Evolutionary conservation across 2,797 vertebrate species (phyloP).

Genomic region (Lacerta viridis): DNA sequence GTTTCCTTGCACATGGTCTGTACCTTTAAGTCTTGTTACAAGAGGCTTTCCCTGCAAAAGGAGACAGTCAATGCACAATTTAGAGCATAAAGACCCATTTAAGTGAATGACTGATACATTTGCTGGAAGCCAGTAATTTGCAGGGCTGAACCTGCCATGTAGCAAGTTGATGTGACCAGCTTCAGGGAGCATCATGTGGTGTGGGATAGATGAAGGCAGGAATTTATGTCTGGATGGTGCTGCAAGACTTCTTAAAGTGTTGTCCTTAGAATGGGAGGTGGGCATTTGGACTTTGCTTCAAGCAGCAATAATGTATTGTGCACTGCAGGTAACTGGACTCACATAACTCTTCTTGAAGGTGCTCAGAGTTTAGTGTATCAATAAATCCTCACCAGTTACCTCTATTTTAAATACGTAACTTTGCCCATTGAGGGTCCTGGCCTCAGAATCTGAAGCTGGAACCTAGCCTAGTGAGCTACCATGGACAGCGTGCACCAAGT

Average conservation of each 20-base stretch:
- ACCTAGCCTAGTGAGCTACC: neutral
- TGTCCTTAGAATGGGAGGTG: neutral
- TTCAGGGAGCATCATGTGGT: neutral
- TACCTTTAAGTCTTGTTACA: neutral
- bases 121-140: neutral
- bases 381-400: neutral
- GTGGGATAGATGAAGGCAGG: neutral
- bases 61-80: neutral
- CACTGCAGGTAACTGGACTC: too few species aligned
- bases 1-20: neutral
- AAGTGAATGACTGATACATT: neutral
- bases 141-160: neutral
- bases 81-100: neutral
- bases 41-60: neutral
- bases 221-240: neutral
- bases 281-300: neutral
- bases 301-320: neutral
- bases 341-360: neutral
- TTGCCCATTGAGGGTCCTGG: neutral
- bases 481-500: neutral
- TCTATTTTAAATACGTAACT: neutral
- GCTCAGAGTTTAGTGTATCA: neutral
- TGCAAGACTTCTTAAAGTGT: neutral
- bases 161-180: neutral
- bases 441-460: neutral